These are phyloP conservation scores for Microcebus lehilahytsara DNA, from an alignment of 2,113 vertebrate species.

Conservation along the genomic window DNA sequence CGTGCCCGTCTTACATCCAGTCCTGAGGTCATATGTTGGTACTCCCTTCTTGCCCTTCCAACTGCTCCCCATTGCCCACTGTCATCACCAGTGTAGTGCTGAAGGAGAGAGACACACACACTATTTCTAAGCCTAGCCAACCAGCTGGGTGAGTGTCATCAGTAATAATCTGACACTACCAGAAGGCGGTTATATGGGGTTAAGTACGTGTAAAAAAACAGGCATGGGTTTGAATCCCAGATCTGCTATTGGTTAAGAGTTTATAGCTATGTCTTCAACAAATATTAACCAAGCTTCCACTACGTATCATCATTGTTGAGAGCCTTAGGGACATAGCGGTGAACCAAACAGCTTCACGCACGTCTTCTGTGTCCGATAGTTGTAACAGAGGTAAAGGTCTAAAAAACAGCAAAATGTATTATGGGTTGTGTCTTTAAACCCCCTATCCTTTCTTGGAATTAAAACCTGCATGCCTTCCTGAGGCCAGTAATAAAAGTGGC, in stretches of 20 bases:
- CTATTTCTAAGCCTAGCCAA: not conserved
- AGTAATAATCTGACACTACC: not conserved
- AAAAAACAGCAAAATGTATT: too few species aligned
- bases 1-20: not conserved
- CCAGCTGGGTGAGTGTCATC: not conserved
- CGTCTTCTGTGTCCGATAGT: not conserved
- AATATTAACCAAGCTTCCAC: not conserved
- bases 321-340: not conserved
- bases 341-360: not conserved
- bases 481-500: too few species aligned
- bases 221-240: not conserved
- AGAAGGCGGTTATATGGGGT: not conserved
- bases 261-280: not conserved
- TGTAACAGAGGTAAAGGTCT: too few species aligned
- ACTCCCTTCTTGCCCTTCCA: not conserved
- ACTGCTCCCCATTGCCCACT: not conserved
- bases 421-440: too few species aligned
- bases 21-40: not conserved
- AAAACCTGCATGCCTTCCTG: too few species aligned
- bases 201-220: not conserved
- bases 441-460: too few species aligned
- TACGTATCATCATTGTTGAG: not conserved
- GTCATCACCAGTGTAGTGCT: not conserved
- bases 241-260: not conserved
- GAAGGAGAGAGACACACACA: not conserved